Evolutionary conservation across 1,140 invertebrate species (phyloP).

Genomic region (Marisa cornuarietis): DNA sequence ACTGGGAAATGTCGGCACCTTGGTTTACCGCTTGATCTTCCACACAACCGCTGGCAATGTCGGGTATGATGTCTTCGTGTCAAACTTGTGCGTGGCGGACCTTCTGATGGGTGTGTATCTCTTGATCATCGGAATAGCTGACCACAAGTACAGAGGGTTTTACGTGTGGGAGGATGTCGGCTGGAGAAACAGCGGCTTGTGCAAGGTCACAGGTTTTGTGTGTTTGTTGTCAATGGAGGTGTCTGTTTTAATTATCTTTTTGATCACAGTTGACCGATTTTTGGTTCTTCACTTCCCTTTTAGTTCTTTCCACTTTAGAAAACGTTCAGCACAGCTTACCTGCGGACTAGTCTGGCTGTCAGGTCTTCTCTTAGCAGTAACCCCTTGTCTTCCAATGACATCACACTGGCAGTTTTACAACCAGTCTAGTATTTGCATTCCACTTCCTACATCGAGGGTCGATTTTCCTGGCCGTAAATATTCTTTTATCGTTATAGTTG

Average conservation of each 20-base stretch:
- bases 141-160: conserved; percentile 41
- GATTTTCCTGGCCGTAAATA: conserved; percentile 31
- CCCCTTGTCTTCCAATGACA: conserved; percentile 10
- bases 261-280: conserved; percentile 44
- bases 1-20: conserved; percentile 36
- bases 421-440: conserved; percentile 34
- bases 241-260: conserved; percentile 43
- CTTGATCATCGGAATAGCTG: conserved; percentile 49
- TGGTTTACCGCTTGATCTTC: conserved; percentile 23
- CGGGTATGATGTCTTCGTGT: conserved; percentile 35
- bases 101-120: conserved; percentile 57
- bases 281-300: conserved; percentile 51
- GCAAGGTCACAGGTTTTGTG: conserved; percentile 47
- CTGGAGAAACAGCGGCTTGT: conserved; percentile 43
- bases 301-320: conserved; percentile 18
- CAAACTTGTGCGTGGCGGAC: conserved; percentile 47
- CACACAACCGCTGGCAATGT: conserved; percentile 23
- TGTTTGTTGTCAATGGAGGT: conserved; percentile 46
- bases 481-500: conserved; percentile 31
- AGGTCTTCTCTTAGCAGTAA: conserved; percentile 22
- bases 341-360: conserved; percentile 22
- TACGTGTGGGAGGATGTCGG: conserved; percentile 40
- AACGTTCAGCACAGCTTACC: conserved; percentile 6
- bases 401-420: conserved; percentile 36
- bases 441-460: conserved; percentile 31